A percentile compares a stretch with the other conserved stretches of the same genome.
These are phyloP conservation scores for Oriolus oriolus DNA, from an alignment of 2,113 vertebrate genomes.

Conservation along the genomic window DNA sequence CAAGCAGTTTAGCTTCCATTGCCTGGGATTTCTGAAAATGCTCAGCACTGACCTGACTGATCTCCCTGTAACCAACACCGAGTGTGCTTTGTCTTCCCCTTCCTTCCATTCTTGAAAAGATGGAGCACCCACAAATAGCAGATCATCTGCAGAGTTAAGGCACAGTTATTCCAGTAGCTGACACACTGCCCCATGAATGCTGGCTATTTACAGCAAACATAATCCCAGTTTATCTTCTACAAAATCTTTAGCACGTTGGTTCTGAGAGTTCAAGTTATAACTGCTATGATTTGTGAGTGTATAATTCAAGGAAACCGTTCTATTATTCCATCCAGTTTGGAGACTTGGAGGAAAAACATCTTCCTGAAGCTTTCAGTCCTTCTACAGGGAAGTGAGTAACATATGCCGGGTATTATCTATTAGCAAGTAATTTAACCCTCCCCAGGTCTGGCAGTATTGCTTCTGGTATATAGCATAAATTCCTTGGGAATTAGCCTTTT, in stretches of 20 bases:
- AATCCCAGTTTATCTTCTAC: neutral
- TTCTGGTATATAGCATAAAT: neutral
- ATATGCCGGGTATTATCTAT: neutral
- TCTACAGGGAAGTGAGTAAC: neutral
- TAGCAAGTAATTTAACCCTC: neutral
- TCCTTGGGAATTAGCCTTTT: neutral
- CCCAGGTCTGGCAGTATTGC: neutral
- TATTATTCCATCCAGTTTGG: neutral
- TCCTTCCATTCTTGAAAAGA: neutral
- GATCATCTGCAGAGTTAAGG: neutral
- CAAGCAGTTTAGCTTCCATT: neutral
- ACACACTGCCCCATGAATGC: neutral
- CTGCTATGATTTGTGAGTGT: neutral
- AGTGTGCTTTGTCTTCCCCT: neutral
- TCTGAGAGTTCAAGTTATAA: neutral
- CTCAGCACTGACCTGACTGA: neutral
- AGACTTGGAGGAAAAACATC: neutral
- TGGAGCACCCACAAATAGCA: neutral
- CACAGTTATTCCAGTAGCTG: neutral
- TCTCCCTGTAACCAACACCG: neutral
- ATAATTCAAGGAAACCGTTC: neutral
- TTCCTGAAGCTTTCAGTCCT: neutral
- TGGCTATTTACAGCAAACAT: neutral
- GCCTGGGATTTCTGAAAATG: neutral
- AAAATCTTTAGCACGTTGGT: neutral